Evolutionary conservation across 1,140 invertebrate genomes (phyloP), one percentile per base, ranked within the genome.

Genomic region (Marisa cornuarietis): DNA sequence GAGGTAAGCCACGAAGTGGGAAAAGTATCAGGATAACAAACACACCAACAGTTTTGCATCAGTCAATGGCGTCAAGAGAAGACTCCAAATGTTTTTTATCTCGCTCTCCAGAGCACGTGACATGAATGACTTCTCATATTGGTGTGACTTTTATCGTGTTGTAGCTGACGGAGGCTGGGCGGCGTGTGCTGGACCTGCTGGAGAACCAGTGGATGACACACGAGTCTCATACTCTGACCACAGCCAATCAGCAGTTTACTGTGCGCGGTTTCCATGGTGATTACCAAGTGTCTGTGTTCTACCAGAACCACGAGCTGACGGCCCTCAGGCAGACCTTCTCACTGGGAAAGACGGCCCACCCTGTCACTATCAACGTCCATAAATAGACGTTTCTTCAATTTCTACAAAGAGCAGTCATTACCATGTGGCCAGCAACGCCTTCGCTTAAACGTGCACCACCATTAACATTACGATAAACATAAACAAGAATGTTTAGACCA

Each of bases 201-300:
- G 74, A 74, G 26, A 78, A 81, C 49, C 61, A 78, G 52, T 81
- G 80, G 80, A 81, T 71, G 71, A 81, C 80, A 14, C 26, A 81
- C 71, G 71, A 79, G 26, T 74, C 71, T 22, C 76, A 72, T 52
- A 65, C 52, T 11, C 31, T 75, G 61, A 71, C 79, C 52, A 24
- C 42, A 54, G 13, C 66, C 49, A 66, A 74, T 24, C 58, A 73
- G 58, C 18, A 71, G 14, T 81, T 77, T 31, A 74, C 71, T 9
- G 78, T 79, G 10, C 20, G 58, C 14, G 79, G 72, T 80, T 80
- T 80, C 79, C 74, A 76, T 77, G 79, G 79, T 63, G 79, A 81
- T 62, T 81, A 81, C 71, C 61, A 77, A 7, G 68, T 81, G 0
- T 31, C 31, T 22, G 74, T 81, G 22, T 54, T 20, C 13, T 52